phyloP scores from a whole-genome alignment of 2,888 invertebrate species.

The Thereva nobilitata region DNA sequence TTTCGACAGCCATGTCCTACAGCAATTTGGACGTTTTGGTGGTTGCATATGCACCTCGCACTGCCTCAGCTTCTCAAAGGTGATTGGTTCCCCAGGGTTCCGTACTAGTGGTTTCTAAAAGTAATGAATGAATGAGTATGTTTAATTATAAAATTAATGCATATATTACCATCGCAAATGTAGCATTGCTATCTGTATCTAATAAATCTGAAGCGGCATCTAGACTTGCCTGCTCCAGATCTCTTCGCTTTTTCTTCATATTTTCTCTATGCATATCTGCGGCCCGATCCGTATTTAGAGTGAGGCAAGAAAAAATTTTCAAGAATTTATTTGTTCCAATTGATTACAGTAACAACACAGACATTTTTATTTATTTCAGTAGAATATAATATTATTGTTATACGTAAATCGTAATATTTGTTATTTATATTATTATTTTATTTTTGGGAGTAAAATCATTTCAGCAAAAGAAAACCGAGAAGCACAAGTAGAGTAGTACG shows the following conservation, averaged over 20 bases:
- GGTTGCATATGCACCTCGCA: slow-evolving; percentile 90
- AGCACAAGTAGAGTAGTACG: slow-evolving; percentile 34
- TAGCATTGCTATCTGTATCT: slow-evolving; percentile 85
- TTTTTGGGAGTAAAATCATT: slow-evolving; percentile 21
- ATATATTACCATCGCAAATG: slow-evolving; percentile 87
- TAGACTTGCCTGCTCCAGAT: slow-evolving; percentile 84
- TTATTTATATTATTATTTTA: neutral
- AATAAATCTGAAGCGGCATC: slow-evolving; percentile 85
- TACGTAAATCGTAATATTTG: neutral
- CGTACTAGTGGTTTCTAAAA: slow-evolving; percentile 86
- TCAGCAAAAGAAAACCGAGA: slow-evolving; percentile 40
- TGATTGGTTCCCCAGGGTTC: slow-evolving; percentile 76
- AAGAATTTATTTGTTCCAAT: slow-evolving; percentile 59
- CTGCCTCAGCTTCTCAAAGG: slow-evolving; percentile 81
- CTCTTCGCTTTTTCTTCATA: slow-evolving; percentile 85
- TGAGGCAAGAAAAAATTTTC: slow-evolving; percentile 51
- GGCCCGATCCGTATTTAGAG: slow-evolving; percentile 62
- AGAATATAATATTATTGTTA: neutral
- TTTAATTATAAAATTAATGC: slow-evolving; percentile 22
- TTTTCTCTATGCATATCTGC: slow-evolving; percentile 79
- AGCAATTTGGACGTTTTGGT: slow-evolving; percentile 80
- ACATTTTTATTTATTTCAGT: slow-evolving; percentile 40
- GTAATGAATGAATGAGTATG: no score
- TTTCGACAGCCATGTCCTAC: slow-evolving; percentile 91
- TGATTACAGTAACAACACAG: slow-evolving; percentile 30